phyloP scores from a whole-genome alignment of 2,888 invertebrate genomes.

The Frankliniella fusca region DNA sequence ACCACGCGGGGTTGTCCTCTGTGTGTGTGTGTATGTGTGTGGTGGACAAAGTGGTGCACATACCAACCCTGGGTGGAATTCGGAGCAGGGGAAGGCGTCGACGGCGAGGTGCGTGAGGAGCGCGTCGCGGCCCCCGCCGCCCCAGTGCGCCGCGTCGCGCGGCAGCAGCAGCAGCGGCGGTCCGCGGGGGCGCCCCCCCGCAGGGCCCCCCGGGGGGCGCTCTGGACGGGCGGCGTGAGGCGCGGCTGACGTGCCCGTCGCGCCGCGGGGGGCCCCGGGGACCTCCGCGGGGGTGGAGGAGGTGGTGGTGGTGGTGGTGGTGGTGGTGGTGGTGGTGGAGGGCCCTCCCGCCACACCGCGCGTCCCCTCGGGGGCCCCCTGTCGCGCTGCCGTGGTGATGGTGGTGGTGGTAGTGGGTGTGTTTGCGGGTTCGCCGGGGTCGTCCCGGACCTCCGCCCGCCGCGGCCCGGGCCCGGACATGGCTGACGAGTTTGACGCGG shows the following conservation, averaged over 20 bases:
- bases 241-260: no score
- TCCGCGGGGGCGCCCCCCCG: no score
- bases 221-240: no score
- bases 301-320: background rate
- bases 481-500: background rate
- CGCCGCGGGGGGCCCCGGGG: background rate
- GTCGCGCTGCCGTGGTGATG: background rate
- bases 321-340: background rate
- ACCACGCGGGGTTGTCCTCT: background rate
- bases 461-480: background rate
- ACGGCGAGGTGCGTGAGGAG: constrained; percentile 10
- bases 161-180: no score
- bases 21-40: background rate
- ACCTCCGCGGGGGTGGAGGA: background rate
- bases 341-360: background rate
- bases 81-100: constrained; percentile 10
- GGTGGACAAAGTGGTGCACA: background rate
- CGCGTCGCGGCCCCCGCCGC: background rate
- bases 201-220: no score
- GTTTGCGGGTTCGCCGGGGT: background rate
- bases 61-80: background rate
- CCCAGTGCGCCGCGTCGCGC: background rate
- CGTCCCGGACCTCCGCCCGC: background rate
- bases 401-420: background rate
- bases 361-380: background rate